A percentile compares a stretch with the other conserved stretches of the same genome.
These are phyloP conservation scores for Epizoanthus ramosus DNA, from an alignment of 92 coral and sea anemone species.

Conservation along the genomic window DNA sequence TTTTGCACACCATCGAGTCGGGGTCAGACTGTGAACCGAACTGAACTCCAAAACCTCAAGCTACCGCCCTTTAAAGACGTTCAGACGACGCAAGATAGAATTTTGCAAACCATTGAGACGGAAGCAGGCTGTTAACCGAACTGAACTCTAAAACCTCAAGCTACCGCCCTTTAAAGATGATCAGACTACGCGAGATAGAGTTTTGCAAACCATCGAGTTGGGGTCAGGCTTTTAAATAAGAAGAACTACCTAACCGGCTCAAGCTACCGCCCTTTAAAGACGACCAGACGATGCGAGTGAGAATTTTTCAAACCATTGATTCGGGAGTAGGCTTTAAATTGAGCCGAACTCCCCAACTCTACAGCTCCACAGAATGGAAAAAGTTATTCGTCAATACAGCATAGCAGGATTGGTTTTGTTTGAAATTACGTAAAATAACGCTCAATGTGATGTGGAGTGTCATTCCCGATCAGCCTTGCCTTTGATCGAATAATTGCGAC, in stretches of 20 bases:
- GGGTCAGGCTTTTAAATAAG: constrained; percentile 28
- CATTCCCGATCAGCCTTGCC: too few relatives aligned
- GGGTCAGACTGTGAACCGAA: too few relatives aligned
- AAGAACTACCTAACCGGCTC: background rate
- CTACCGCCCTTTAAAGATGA: constrained; percentile 82
- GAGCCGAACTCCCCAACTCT: background rate
- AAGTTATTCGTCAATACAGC: too few relatives aligned
- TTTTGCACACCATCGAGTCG: background rate
- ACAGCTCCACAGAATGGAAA: too few relatives aligned
- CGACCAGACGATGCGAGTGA: constrained; percentile 75
- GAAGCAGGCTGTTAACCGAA: background rate
- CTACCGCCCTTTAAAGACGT: background rate
- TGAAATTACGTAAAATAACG: too few relatives aligned
- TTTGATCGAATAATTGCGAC: too few relatives aligned
- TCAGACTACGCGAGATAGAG: constrained; percentile 77
- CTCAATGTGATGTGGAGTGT: too few relatives aligned
- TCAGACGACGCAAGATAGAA: background rate
- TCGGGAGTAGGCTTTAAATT: background rate
- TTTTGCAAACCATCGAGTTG: constrained; percentile 89
- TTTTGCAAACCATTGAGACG: background rate
- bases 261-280: background rate
- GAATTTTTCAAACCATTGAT: constrained; percentile 68
- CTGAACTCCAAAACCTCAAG: background rate
- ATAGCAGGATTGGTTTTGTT: too few relatives aligned
- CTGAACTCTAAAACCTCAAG: constrained; percentile 54